Base-by-base conservation (phyloP, 2,113 vertebrate genomes). In the Tachuris rubrigastra region DNA sequence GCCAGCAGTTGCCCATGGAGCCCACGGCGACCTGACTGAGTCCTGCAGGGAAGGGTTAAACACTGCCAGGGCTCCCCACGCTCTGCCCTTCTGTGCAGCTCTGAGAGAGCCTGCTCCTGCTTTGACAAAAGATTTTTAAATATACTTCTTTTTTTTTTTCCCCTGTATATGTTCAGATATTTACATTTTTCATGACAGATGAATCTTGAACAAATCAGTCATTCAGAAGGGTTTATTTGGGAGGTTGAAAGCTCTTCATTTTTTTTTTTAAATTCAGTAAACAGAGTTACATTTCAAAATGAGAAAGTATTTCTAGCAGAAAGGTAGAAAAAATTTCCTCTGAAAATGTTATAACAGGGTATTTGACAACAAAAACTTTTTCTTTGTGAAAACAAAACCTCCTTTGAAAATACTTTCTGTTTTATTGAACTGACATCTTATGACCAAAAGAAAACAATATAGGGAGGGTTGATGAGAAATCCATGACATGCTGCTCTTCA, bases 1-100 rank as follows among this genome's bases (percentile, higher is more conserved):
- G 56, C 0, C 0, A 55, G 25, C 11, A 7, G 12, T 44, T 0
- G 0, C 17, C 37, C n/a, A 31, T 0, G 1, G 37, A 69, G 33
- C 46, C 30, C n/a, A n/a, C n/a, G n/a, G n/a, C n/a, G n/a, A n/a
- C n/a, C n/a, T n/a, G n/a, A n/a, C n/a, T n/a, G n/a, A 19, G 74
- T 59, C 22, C 44, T 28, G 12, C 62, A 33, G 39, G 39, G 44
- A 46, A 75, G 39, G 39, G 78, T 37, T 76, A 22, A 75, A 25
- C 16, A 0, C 30, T 66, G n/a, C 68, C 55, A 50, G 55, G 28
- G 28, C 47, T 72, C 50, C 53, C 47, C 49, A 31, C 0, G 1
- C n/a, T 49, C 76, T 80, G 31, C 33, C 83, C 44, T 62, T 66
- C 60, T 37, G 8, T 47, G 50, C 63, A 74, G 76, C 60, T 72